phyloP scores from a whole-genome alignment of 2,888 invertebrate species.

The Stenchaetothrips biformis region DNA sequence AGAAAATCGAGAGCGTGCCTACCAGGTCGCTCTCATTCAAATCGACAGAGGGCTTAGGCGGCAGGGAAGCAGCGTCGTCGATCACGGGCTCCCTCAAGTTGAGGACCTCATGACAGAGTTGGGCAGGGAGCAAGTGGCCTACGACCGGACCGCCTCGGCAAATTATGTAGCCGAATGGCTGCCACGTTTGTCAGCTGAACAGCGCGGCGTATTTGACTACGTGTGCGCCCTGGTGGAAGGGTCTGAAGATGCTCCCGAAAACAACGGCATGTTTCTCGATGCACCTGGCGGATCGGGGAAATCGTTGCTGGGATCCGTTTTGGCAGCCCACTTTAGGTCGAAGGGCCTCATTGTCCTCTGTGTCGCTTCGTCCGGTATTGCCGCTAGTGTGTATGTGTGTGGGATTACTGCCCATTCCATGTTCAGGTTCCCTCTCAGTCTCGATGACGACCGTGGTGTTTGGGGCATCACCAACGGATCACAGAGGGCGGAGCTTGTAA shows the following conservation, averaged over 20 bases:
- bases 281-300: slow-evolving; percentile 35
- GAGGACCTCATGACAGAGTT: slow-evolving; percentile 29
- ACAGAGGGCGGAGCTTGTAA: slow-evolving; percentile 31
- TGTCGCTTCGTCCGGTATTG: slow-evolving; percentile 30
- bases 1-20: not conserved
- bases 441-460: slow-evolving; percentile 27
- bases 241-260: not conserved
- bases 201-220: slow-evolving; percentile 25
- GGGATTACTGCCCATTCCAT: slow-evolving; percentile 34
- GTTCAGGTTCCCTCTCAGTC: slow-evolving; percentile 32
- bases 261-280: slow-evolving; percentile 32
- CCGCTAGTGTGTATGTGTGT: slow-evolving; percentile 22
- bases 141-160: slow-evolving; percentile 27
- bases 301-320: slow-evolving; percentile 29
- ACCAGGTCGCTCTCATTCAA: not conserved
- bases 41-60: not conserved
- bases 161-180: slow-evolving; percentile 30
- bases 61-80: slow-evolving; percentile 3
- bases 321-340: slow-evolving; percentile 28
- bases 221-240: not conserved
- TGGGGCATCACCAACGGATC: slow-evolving; percentile 33
- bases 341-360: slow-evolving; percentile 25
- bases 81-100: slow-evolving; percentile 29
- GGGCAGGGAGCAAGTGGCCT: slow-evolving; percentile 28
- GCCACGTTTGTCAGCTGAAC: slow-evolving; percentile 31